Conservation (phyloP, 2,797 vertebrate genomes). For the Carduelis carduelis region DNA sequence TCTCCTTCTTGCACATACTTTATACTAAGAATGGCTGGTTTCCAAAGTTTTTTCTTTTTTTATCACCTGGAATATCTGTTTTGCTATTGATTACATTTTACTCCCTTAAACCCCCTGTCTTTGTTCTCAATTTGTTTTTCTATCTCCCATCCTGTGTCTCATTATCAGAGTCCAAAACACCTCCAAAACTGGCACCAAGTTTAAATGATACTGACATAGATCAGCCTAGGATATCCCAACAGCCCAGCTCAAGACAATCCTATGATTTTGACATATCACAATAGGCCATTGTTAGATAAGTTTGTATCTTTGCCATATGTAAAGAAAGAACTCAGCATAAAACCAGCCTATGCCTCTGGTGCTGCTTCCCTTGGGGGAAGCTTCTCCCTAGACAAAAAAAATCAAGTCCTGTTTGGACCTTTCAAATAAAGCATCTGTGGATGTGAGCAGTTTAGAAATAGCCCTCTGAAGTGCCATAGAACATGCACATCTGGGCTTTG, state of each 20-base stretch:
- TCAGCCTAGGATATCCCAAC: background rate
- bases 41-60: background rate
- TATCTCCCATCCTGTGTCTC: background rate
- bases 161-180: background rate
- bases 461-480: background rate
- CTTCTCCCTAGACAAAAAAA: background rate
- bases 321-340: background rate
- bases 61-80: background rate
- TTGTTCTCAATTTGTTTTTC: background rate
- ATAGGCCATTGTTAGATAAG: background rate
- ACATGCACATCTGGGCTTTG: background rate
- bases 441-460: background rate
- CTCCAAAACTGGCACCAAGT: background rate
- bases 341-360: background rate
- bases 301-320: background rate
- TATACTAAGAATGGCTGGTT: background rate
- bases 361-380: background rate
- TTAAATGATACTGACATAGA: background rate
- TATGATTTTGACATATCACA: background rate
- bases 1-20: background rate
- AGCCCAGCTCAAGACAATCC: background rate
- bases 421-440: background rate
- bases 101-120: background rate
- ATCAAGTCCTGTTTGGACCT: background rate
- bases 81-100: background rate